Evolutionary conservation across 2,797 vertebrate genomes (phyloP).

Genomic region (Lophius americanus): DNA sequence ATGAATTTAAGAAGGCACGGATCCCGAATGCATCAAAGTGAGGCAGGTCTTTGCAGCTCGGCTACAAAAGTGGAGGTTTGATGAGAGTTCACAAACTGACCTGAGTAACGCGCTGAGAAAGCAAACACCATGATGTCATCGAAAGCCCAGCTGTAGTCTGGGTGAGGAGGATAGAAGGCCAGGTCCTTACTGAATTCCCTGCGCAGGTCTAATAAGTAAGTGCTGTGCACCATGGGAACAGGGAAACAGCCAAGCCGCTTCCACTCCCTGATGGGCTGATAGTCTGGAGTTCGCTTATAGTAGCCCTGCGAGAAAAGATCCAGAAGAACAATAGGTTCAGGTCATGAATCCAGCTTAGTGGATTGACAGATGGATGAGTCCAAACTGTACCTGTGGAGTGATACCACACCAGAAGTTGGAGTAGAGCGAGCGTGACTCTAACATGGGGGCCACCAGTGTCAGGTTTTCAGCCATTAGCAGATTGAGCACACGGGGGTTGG

Average conservation of each 20-base stretch:
- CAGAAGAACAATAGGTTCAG: not conserved
- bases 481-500: conserved; percentile 89
- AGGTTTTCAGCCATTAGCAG: conserved; percentile 94
- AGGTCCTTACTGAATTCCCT: conserved; percentile 86
- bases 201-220: conserved; percentile 92
- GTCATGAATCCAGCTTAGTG: not conserved
- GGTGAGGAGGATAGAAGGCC: conserved; percentile 91
- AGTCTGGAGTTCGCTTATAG: conserved; percentile 94
- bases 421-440: conserved; percentile 94
- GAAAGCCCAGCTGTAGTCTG: conserved; percentile 95
- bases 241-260: conserved; percentile 90
- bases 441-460: conserved; percentile 93
- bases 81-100: conserved; percentile 71
- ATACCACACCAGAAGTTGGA: conserved; percentile 99
- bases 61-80: conserved; percentile 24
- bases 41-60: conserved; percentile 18
- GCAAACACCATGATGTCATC: conserved; percentile 99
- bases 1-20: not conserved
- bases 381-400: conserved; percentile 88
- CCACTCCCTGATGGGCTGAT: conserved; percentile 95
- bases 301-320: conserved; percentile 84
- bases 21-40: not conserved
- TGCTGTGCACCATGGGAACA: conserved; percentile 97
- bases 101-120: conserved; percentile 93
- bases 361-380: not conserved